phyloP scores from a whole-genome alignment of 2,888 invertebrate genomes.

The Panopea generosa region DNA sequence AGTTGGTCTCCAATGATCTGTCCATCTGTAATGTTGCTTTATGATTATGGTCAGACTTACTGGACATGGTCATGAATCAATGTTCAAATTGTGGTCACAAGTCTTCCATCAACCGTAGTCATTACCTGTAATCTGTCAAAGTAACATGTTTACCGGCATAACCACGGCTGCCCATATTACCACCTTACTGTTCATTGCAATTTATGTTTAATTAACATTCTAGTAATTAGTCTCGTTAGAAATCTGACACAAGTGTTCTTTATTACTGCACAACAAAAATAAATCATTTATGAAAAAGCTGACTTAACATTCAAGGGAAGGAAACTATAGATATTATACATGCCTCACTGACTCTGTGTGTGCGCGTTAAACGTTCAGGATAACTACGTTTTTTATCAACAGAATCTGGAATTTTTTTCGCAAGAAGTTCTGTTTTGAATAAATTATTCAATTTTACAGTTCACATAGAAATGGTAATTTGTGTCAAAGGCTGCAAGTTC shows the following conservation, averaged over 20 bases:
- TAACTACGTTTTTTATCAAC: no score
- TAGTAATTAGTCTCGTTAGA: conserved; percentile 29
- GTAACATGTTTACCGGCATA: conserved; percentile 14
- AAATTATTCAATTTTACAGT: conserved; percentile 42
- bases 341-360: no score
- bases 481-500: conserved; percentile 31
- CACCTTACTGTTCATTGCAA: not conserved
- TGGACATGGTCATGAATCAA: conserved; percentile 45
- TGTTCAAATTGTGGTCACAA: conserved; percentile 36
- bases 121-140: conserved; percentile 6
- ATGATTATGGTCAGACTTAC: conserved; percentile 34
- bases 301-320: no score
- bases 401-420: no score
- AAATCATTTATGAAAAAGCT: no score
- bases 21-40: not conserved
- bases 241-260: conserved; percentile 20
- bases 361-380: no score
- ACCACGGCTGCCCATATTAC: no score
- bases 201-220: conserved; percentile 18
- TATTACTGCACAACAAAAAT: conserved; percentile 7
- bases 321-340: no score
- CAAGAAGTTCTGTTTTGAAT: no score
- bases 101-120: conserved; percentile 36
- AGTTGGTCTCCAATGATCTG: conserved; percentile 1
- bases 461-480: conserved; percentile 23